Evolutionary conservation across 2,113 vertebrate species (phyloP).

Genomic region (Lophochroa leadbeateri): DNA sequence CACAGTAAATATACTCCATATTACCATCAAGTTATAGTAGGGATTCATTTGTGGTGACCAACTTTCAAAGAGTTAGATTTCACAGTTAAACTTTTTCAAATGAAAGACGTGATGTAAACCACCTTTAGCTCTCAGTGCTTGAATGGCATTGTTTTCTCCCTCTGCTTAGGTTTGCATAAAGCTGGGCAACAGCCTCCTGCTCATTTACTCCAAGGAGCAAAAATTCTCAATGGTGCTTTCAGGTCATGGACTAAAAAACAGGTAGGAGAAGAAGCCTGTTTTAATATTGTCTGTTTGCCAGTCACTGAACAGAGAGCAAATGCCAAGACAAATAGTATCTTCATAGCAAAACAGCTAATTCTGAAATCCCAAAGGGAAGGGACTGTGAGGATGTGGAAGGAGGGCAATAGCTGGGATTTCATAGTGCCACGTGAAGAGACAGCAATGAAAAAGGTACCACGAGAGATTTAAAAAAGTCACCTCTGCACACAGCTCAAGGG

Average conservation of each 20-base stretch:
- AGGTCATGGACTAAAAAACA: constrained; percentile 98
- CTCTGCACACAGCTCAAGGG: neutral
- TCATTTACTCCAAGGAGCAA: constrained; percentile 95
- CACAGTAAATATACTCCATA: neutral
- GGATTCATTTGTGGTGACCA: neutral
- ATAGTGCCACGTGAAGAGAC: neutral
- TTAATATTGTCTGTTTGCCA: neutral
- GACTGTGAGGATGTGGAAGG: neutral
- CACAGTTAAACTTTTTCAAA: neutral
- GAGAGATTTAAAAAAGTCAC: neutral
- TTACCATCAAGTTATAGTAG: neutral
- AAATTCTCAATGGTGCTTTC: constrained; percentile 98
- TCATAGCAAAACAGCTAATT: neutral
- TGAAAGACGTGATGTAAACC: neutral
- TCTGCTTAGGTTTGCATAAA: constrained; percentile 90
- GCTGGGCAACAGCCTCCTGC: constrained; percentile 90
- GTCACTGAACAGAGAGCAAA: neutral
- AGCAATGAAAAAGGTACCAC: neutral
- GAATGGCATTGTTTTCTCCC: neutral
- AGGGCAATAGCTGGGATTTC: neutral
- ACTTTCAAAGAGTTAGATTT: neutral
- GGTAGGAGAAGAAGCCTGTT: constrained; percentile 71
- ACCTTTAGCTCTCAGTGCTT: neutral
- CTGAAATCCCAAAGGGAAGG: neutral
- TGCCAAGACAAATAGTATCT: neutral